Percentiles rank a stretch among this genome's conserved stretches.
Evolutionary conservation across 2,113 vertebrate genomes (phyloP).

Genomic region (Clarias batrachus): DNA sequence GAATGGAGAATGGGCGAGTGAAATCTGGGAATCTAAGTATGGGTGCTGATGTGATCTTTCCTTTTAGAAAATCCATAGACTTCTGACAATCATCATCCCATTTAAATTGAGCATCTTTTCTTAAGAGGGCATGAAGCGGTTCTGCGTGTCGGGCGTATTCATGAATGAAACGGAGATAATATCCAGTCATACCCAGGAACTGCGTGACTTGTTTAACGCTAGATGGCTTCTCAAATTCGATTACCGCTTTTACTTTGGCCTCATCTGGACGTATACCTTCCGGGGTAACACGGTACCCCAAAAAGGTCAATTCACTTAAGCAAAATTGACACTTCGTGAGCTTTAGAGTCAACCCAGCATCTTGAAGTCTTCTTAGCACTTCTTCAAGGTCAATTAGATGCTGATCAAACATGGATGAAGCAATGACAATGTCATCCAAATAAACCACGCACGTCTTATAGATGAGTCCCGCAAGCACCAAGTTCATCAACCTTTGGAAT

Average conservation of each 20-base stretch:
- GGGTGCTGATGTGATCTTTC: too few relatives aligned
- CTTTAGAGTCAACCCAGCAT: too few relatives aligned
- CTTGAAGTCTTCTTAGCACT: too few relatives aligned
- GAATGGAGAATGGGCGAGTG: slow-evolving; percentile 9
- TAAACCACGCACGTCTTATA: too few relatives aligned
- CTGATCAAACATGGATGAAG: too few relatives aligned
- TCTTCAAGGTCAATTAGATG: too few relatives aligned
- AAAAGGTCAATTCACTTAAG: too few relatives aligned
- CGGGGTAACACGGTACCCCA: not conserved
- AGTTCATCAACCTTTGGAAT: too few relatives aligned
- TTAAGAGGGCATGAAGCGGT: not conserved
- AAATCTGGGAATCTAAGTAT: slow-evolving; percentile 2
- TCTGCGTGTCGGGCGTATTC: not conserved
- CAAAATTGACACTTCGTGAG: too few relatives aligned
- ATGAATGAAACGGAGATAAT: not conserved
- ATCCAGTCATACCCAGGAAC: not conserved
- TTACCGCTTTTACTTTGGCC: not conserved
- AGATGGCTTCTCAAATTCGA: not conserved
- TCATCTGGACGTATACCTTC: not conserved
- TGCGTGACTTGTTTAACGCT: not conserved
- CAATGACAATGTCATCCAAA: too few relatives aligned
- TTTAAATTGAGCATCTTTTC: not conserved
- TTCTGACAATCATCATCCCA: not conserved
- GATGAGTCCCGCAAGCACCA: too few relatives aligned
- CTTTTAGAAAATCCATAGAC: not conserved